These are phyloP conservation scores for Spea multiplicata DNA, from an alignment of 2,113 vertebrate species.

Conservation along the genomic window DNA sequence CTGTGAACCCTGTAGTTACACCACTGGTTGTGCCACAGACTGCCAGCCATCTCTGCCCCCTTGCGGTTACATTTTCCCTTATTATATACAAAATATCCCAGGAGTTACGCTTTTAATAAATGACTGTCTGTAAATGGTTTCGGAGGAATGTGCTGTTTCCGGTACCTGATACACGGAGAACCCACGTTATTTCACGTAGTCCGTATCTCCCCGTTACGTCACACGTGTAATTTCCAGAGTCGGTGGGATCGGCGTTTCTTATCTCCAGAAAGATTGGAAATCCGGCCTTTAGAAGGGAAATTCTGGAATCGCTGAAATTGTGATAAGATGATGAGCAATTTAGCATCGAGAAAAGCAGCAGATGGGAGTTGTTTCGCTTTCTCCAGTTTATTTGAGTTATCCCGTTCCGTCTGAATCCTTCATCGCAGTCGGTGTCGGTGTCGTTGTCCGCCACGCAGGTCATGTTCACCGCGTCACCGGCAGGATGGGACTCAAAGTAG, in stretches of 20 bases:
- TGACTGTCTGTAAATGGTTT: no score
- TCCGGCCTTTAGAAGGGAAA: neutral
- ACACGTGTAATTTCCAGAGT: conserved; percentile 23
- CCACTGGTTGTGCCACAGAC: no score
- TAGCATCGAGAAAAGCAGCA: neutral
- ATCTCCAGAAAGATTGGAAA: neutral
- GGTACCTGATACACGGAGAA: conserved; percentile 15
- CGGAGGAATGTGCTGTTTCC: neutral
- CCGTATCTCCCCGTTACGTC: neutral
- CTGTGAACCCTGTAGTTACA: no score
- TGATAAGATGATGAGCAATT: no score
- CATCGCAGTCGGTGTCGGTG: neutral
- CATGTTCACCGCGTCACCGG: conserved; percentile 9
- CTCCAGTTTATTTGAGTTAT: conserved; percentile 1
- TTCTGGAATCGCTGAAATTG: conserved; percentile 29
- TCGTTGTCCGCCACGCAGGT: neutral
- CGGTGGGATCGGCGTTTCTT: neutral
- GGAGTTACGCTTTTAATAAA: no score
- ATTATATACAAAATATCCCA: no score
- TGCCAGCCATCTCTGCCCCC: no score
- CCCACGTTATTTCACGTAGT: neutral
- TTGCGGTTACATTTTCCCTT: no score
- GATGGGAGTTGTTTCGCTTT: neutral
- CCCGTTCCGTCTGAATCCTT: neutral
- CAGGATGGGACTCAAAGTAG: neutral